Percentiles rank a stretch among this genome's conserved stretches.
Evolutionary conservation across 2,797 vertebrate genomes (phyloP).

Genomic region (Poecilia wingei): DNA sequence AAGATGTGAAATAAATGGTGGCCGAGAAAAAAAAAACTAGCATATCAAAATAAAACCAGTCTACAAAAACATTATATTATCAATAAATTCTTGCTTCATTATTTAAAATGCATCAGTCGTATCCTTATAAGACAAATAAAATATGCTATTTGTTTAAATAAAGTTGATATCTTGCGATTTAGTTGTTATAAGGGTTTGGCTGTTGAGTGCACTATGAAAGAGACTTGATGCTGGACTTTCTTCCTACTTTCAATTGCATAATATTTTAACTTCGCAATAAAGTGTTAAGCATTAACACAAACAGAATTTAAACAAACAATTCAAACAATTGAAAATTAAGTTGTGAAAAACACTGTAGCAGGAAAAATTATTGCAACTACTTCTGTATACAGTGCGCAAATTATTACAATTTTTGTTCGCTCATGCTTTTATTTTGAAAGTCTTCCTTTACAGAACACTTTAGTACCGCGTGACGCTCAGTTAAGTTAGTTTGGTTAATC

Average conservation of each 20-base stretch:
- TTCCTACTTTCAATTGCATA: neutral
- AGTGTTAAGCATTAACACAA: neutral
- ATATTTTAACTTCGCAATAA: neutral
- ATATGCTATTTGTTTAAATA: neutral
- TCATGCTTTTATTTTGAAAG: conserved; percentile 22
- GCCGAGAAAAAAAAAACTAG: neutral
- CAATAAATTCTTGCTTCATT: neutral
- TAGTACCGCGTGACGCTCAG: neutral
- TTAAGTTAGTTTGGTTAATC: neutral
- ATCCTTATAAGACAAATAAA: neutral
- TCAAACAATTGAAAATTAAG: neutral
- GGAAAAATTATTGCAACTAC: neutral
- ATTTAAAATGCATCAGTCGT: neutral
- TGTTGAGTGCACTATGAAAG: neutral
- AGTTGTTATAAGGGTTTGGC: neutral
- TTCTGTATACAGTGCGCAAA: neutral
- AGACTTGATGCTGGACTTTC: neutral
- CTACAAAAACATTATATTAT: neutral
- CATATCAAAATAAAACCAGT: neutral
- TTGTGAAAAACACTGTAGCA: neutral
- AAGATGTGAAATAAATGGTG: neutral
- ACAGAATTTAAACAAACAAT: neutral
- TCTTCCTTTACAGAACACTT: too few species aligned
- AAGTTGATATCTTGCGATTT: neutral
- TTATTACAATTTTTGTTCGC: neutral